Conservation (phyloP, 1,140 invertebrate genomes). For the Daktulosphaira vitifoliae region DNA sequence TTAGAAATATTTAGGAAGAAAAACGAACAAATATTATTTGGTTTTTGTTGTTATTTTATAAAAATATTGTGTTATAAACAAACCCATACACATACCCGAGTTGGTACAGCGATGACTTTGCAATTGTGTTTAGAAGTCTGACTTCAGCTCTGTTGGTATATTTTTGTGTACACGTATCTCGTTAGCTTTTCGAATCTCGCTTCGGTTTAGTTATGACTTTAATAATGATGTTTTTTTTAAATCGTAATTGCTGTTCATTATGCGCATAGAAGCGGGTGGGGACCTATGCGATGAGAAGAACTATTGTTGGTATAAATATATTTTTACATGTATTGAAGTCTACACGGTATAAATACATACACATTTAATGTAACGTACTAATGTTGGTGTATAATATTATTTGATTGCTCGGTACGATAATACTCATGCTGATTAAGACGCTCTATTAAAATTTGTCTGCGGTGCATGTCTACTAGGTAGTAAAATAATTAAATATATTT, state of each 20-base stretch:
- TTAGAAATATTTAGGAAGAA: no score
- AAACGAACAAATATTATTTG: no score
- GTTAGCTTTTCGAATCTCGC: neutral
- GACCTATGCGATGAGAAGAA: conserved; percentile 16
- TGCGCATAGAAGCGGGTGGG: neutral
- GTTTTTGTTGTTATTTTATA: no score
- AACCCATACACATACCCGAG: no score
- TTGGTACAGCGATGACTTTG: no score
- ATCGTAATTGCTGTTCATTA: neutral
- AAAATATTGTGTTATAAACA: no score
- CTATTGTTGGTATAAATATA: conserved; percentile 11
- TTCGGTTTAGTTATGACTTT: conserved; percentile 19
- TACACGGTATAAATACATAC: neutral
- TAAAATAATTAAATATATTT: no score
- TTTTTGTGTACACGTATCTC: neutral
- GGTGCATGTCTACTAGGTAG: no score
- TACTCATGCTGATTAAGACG: neutral
- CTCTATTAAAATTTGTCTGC: no score
- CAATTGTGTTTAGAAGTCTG: no score
- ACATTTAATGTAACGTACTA: neutral
- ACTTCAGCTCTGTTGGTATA: no score
- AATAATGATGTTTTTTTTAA: conserved; percentile 15
- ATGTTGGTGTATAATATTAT: neutral
- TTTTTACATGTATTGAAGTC: no score
- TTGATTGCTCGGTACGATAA: neutral